Evolutionary conservation across 1,140 invertebrate genomes (phyloP), one percentile per base, ranked within the genome.

Genomic region (Zaprionus taronus): DNA sequence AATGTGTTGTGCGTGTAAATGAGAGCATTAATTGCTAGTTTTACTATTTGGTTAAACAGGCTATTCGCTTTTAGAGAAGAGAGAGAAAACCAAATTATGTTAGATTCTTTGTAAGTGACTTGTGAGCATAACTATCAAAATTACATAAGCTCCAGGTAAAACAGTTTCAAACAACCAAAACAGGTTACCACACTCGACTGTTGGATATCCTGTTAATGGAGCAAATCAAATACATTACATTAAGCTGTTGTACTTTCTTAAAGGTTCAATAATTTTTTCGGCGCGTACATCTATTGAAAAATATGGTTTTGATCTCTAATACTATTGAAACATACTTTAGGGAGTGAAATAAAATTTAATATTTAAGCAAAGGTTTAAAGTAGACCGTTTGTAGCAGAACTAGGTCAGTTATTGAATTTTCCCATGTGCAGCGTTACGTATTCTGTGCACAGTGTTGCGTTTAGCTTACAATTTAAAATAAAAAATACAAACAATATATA

Each of bases 381-480:
- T 47, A 17, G 41, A 47, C n/a, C 41, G 20, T 9, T 61, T 51
- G 20, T 12, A 51, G 31, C 72, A 75, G 81, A 92, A 87, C 73
- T 91, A 91, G 91, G 91, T 92, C 91, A 92, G 85, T 91, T 91
- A 91, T 92, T 87, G 90, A 91, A 82, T 91, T 92, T 91, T 77
- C 70, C 67, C 44, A 60, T 28, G 38, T 28, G n/a, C 20, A 49
- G 26, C 38, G 17, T 51, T 38, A 44, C 28, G 36, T 34, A 47
- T n/a, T 38, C 57, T 56, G 61, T 47, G 41, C 72, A 71, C 61
- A 67, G 65, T 70, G 57, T 64, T 69, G 51, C 67, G 41, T 47
- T 11, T 2, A 47, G 41, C 5, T 24, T 2, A 51, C 11, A 7
- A 51, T 17, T 47, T 9, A 0, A 1, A 9, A 44, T 7, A 17